Evolutionary conservation across 2,888 invertebrate species (phyloP).

Genomic region (Mayetiola destructor): DNA sequence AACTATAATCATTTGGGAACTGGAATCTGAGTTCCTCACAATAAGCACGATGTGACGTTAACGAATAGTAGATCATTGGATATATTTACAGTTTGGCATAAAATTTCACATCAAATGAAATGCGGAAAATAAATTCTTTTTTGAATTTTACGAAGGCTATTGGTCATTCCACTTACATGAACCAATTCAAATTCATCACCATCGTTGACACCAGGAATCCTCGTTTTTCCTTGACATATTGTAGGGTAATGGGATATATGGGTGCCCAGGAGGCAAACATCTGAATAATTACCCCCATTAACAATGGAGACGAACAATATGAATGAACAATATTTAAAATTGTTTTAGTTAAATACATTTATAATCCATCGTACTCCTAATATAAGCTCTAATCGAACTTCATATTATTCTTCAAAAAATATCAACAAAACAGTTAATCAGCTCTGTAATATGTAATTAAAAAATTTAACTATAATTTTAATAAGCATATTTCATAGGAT

Average conservation of each 20-base stretch:
- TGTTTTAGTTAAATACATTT: not conserved
- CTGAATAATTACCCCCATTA: too few relatives aligned
- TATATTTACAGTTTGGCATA: not conserved
- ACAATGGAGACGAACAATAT: too few relatives aligned
- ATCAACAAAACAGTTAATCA: not conserved
- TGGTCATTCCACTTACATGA: constrained; percentile 81
- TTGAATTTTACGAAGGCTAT: too few relatives aligned
- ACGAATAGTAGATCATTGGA: too few relatives aligned
- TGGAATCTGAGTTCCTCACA: too few relatives aligned
- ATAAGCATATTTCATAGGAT: not conserved
- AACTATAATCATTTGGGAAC: constrained; percentile 5
- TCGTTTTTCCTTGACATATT: constrained; percentile 88
- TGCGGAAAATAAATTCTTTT: not conserved
- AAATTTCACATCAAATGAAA: too few relatives aligned
- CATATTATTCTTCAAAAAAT: not conserved
- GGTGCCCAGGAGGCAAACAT: constrained; percentile 66
- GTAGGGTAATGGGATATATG: constrained; percentile 77
- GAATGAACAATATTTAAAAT: too few relatives aligned
- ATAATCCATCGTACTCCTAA: not conserved
- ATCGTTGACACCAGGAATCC: constrained; percentile 92
- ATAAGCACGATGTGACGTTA: too few relatives aligned
- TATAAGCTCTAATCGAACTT: not conserved
- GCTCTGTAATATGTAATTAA: not conserved
- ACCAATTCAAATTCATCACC: constrained; percentile 72
- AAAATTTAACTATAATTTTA: not conserved